Conservation (phyloP, 2,888 invertebrate species). For the Pegoplata infirma region DNA sequence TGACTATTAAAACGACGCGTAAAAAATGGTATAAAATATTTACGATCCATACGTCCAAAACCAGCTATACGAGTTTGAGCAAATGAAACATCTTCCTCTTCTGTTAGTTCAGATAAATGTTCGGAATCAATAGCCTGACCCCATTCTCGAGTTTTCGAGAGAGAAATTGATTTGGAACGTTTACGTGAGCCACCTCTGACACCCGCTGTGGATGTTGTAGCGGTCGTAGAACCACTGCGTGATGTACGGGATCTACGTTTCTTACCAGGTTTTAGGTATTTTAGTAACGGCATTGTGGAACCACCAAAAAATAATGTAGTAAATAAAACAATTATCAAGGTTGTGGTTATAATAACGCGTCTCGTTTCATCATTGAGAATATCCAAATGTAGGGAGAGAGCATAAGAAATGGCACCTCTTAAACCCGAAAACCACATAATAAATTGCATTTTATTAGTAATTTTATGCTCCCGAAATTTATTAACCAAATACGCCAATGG, state of each 20-base stretch:
- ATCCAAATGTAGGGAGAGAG: slow-evolving; percentile 95
- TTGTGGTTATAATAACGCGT: slow-evolving; percentile 97
- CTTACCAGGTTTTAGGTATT: slow-evolving; percentile 85
- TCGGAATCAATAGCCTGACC: slow-evolving; percentile 96
- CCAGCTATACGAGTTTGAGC: slow-evolving; percentile 89
- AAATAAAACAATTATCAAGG: slow-evolving; percentile 97
- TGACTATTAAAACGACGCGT: slow-evolving; percentile 96
- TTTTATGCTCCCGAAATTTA: slow-evolving; percentile 97
- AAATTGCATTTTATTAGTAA: slow-evolving; percentile 98
- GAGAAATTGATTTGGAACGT: slow-evolving; percentile 88
- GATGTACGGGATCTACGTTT: slow-evolving; percentile 71
- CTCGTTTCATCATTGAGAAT: slow-evolving; percentile 93
- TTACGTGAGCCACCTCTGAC: slow-evolving; percentile 80
- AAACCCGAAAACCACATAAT: slow-evolving; percentile 99
- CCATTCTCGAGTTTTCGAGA: slow-evolving; percentile 99
- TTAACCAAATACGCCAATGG: slow-evolving; percentile 96
- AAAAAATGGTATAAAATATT: slow-evolving; percentile 97
- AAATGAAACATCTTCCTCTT: slow-evolving; percentile 92
- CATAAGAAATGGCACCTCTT: slow-evolving; percentile 98
- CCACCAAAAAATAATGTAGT: slow-evolving; percentile 97
- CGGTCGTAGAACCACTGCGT: slow-evolving; percentile 67
- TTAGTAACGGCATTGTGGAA: slow-evolving; percentile 97
- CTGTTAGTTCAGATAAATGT: slow-evolving; percentile 93
- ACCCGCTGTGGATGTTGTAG: slow-evolving; percentile 71
- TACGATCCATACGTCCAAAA: slow-evolving; percentile 94